Conservation (phyloP, 2,888 invertebrate species). For the Cyclophora albipunctata region DNA sequence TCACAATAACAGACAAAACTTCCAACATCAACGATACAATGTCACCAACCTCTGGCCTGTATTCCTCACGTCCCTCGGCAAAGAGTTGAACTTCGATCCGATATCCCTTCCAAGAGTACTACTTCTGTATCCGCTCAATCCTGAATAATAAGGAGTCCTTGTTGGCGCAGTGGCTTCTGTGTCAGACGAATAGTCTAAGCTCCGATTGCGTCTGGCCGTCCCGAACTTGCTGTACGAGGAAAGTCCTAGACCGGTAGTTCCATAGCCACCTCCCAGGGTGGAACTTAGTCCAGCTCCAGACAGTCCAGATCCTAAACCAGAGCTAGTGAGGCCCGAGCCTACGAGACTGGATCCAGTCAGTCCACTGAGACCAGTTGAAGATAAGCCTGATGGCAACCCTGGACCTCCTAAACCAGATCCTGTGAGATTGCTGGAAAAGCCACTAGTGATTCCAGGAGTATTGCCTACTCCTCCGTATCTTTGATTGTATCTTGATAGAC, state of each 20-base stretch:
- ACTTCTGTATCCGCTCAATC: conserved; percentile 65
- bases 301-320: conserved; percentile 55
- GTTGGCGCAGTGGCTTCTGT: conserved; percentile 94
- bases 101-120: conserved; percentile 75
- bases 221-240: conserved; percentile 73
- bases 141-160: conserved; percentile 83
- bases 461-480: conserved; percentile 73
- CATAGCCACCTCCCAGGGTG: conserved; percentile 53
- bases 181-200: conserved; percentile 94
- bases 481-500: conserved; percentile 77
- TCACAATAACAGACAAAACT: background rate
- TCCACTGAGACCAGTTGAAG: conserved; percentile 62
- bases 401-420: conserved; percentile 43
- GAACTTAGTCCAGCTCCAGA: conserved; percentile 56
- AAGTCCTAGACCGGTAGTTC: conserved; percentile 58
- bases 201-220: conserved; percentile 83
- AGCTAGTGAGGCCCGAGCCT: conserved; percentile 54
- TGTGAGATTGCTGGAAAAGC: conserved; percentile 34
- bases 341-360: conserved; percentile 62
- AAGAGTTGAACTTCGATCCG: conserved; percentile 82
- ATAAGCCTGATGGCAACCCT: conserved; percentile 61
- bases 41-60: conserved; percentile 69
- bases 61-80: conserved; percentile 81
- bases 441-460: conserved; percentile 44
- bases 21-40: background rate